Percentiles rank a stretch among this genome's conserved stretches.
These are phyloP conservation scores for Pungitius pungitius DNA, from an alignment of 2,113 vertebrate genomes.

Conservation along the genomic window DNA sequence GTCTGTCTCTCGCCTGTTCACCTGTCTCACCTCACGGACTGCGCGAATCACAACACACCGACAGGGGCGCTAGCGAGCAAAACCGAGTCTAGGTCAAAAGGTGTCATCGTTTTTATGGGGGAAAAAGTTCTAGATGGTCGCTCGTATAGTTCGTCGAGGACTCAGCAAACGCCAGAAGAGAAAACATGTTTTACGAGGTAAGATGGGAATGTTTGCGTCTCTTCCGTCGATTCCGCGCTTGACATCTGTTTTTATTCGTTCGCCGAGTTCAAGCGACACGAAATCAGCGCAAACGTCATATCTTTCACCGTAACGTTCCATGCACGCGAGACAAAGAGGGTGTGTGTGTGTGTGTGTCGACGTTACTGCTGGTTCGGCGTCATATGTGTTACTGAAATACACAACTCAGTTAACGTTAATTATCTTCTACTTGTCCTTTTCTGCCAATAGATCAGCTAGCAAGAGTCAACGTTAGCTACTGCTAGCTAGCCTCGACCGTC, in stretches of 20 bases:
- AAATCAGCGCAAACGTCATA: constrained; percentile 13
- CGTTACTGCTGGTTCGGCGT: not conserved
- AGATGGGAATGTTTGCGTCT: not conserved
- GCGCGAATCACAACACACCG: constrained; percentile 27
- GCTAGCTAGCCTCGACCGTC: constrained; percentile 32
- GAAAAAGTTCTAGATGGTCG: constrained; percentile 48
- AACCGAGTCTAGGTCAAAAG: constrained; percentile 19
- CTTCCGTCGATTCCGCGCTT: not conserved
- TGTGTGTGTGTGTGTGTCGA: accelerated
- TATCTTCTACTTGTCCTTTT: not conserved
- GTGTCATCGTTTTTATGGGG: constrained; percentile 37
- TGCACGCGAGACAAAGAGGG: not conserved
- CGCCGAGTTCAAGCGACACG: not conserved
- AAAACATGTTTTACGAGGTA: constrained; percentile 15
- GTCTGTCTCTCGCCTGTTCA: not conserved
- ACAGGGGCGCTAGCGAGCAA: constrained; percentile 40
- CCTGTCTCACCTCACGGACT: not conserved
- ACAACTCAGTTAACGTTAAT: not conserved
- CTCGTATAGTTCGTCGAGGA: not conserved
- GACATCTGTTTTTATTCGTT: constrained; percentile 46
- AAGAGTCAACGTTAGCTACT: constrained; percentile 36
- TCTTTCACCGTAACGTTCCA: not conserved
- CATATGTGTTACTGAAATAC: not conserved
- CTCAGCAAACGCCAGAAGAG: not conserved
- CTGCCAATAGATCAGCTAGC: constrained; percentile 17